phyloP scores from a whole-genome alignment of 2,113 vertebrate genomes.

The Raja brachyura region DNA sequence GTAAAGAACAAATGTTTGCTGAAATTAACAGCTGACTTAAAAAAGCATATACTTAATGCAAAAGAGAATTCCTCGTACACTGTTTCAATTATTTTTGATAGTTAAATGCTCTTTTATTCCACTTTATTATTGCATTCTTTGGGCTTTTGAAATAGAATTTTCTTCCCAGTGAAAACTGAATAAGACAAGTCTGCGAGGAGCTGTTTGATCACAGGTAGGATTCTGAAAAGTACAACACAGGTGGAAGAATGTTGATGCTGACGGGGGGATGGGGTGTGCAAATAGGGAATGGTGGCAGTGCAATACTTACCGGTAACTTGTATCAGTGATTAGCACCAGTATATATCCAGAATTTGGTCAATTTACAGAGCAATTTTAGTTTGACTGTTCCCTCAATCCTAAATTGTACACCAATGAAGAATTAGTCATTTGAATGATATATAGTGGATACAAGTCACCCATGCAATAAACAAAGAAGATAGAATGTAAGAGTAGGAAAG shows the following conservation, averaged over 20 bases:
- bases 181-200: background rate
- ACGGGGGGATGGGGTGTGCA: background rate
- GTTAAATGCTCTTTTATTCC: background rate
- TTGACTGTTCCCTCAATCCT: too few species aligned
- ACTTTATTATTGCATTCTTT: background rate
- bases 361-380: too few species aligned
- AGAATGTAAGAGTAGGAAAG: background rate
- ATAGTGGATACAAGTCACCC: too few species aligned
- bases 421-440: background rate
- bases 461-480: background rate
- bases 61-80: background rate
- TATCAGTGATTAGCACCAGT: too few species aligned
- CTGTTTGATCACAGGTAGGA: background rate
- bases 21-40: background rate
- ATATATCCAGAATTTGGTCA: too few species aligned
- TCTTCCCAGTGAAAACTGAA: background rate
- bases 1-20: background rate
- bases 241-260: background rate
- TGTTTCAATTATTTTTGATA: constrained; percentile 13
- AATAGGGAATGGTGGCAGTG: background rate
- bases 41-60: background rate
- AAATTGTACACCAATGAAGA: too few species aligned
- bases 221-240: background rate
- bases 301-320: too few species aligned
- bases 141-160: background rate